Percentiles rank a stretch among this genome's conserved stretches.
Evolutionary conservation across 1,140 invertebrate genomes (phyloP).

Genomic region (Ylistrum balloti): DNA sequence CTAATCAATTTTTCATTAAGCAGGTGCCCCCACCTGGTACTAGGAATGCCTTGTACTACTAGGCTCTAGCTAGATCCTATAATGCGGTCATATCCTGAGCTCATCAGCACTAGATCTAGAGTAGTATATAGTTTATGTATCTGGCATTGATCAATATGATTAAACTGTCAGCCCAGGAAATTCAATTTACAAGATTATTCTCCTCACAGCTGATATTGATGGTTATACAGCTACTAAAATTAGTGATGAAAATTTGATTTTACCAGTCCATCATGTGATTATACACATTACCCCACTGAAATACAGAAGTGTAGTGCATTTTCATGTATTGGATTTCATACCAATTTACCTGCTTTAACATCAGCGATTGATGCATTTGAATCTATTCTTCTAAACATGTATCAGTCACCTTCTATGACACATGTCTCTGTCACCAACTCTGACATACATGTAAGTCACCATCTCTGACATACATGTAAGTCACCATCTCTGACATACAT

Average conservation of each 20-base stretch:
- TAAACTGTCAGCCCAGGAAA: background rate
- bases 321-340: too few relatives aligned
- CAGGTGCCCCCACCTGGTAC: background rate
- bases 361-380: too few relatives aligned
- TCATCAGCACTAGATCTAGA: too few relatives aligned
- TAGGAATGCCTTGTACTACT: background rate
- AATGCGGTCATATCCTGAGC: background rate
- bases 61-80: background rate
- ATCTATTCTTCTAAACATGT: too few relatives aligned
- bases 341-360: too few relatives aligned
- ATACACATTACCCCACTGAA: background rate
- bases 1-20: background rate
- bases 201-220: background rate
- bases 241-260: background rate
- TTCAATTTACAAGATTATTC: background rate
- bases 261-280: background rate
- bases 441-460: background rate
- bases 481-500: background rate
- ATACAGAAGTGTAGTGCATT: too few relatives aligned
- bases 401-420: background rate
- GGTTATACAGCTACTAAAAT: background rate
- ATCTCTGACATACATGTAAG: background rate
- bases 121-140: background rate
- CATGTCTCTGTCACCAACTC: background rate
- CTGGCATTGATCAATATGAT: slow-evolving; percentile 7